Conservation (phyloP, 2,797 vertebrate species). For the Acipenser oxyrinchus region DNA sequence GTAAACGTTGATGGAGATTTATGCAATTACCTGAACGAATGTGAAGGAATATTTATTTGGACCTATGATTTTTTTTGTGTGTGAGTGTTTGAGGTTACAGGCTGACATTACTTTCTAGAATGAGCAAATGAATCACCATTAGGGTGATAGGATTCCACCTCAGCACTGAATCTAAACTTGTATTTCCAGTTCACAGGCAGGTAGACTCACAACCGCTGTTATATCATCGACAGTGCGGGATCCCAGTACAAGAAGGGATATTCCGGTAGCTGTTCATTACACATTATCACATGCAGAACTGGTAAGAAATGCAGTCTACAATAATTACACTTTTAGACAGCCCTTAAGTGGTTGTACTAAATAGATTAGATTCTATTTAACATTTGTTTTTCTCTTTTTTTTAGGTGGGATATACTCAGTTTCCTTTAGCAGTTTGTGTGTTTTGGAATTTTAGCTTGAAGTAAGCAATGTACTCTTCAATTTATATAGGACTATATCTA, state of each 20-base stretch:
- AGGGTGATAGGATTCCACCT: too few relatives aligned
- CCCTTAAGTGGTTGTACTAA: too few relatives aligned
- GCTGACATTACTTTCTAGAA: too few relatives aligned
- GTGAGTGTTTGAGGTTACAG: too few relatives aligned
- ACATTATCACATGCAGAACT: conserved; percentile 47
- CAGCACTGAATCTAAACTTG: background rate
- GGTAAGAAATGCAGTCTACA: conserved; percentile 28
- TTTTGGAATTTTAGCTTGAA: conserved; percentile 64
- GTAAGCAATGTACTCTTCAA: conserved; percentile 47
- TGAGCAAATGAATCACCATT: too few relatives aligned
- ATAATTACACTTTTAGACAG: background rate
- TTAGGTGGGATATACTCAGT: conserved; percentile 45
- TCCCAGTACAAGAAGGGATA: conserved; percentile 35
- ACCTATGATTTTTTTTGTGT: too few relatives aligned
- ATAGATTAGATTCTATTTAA: background rate
- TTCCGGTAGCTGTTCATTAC: conserved; percentile 59
- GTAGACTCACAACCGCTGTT: conserved; percentile 53
- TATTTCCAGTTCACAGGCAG: conserved; percentile 29
- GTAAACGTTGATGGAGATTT: too few relatives aligned
- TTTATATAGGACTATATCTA: conserved; percentile 1
- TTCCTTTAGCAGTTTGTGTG: conserved; percentile 46
- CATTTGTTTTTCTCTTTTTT: conserved; percentile 17
- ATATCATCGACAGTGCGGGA: conserved; percentile 61
- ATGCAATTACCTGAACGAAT: too few relatives aligned
- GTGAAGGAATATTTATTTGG: too few relatives aligned